A percentile compares a stretch with the other conserved stretches of the same genome.
Conservation (phyloP, 2,888 invertebrate species). For the Actias luna region DNA sequence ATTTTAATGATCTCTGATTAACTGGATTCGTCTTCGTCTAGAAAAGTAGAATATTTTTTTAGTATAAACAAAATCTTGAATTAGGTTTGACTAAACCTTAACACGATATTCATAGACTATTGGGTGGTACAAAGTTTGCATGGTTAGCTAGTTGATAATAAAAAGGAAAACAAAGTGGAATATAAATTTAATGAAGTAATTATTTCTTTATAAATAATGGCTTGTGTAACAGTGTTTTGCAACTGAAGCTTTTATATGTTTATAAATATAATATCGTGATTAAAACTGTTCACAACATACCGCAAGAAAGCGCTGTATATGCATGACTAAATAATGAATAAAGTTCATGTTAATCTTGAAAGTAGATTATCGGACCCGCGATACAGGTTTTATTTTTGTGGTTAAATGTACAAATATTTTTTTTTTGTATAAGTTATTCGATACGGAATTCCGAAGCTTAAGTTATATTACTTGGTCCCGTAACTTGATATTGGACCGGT, state of each 20-base stretch:
- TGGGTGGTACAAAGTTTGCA: too few relatives aligned
- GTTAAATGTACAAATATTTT: constrained; percentile 24
- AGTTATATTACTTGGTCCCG: constrained; percentile 36
- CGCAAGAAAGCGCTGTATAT: constrained; percentile 4
- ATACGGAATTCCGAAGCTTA: constrained; percentile 39
- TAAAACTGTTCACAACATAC: constrained; percentile 1
- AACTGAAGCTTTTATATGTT: background rate
- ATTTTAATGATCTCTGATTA: too few relatives aligned
- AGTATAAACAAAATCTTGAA: too few relatives aligned
- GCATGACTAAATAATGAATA: constrained; percentile 3
- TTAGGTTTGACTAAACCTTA: too few relatives aligned
- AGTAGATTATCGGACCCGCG: constrained; percentile 26
- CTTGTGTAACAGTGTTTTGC: background rate
- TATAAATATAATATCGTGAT: background rate
- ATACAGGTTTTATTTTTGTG: constrained; percentile 31
- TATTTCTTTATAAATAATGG: background rate
- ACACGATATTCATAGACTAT: too few relatives aligned
- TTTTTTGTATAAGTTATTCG: constrained; percentile 41
- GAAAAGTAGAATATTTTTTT: too few relatives aligned
- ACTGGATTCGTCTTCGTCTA: too few relatives aligned
- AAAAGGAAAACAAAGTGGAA: background rate
- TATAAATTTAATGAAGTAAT: background rate
- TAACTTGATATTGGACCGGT: constrained; percentile 42
- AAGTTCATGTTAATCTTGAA: constrained; percentile 6
- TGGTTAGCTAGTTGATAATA: too few relatives aligned